phyloP scores from a whole-genome alignment of 2,113 vertebrate genomes.

The Kryptolebias marmoratus region DNA sequence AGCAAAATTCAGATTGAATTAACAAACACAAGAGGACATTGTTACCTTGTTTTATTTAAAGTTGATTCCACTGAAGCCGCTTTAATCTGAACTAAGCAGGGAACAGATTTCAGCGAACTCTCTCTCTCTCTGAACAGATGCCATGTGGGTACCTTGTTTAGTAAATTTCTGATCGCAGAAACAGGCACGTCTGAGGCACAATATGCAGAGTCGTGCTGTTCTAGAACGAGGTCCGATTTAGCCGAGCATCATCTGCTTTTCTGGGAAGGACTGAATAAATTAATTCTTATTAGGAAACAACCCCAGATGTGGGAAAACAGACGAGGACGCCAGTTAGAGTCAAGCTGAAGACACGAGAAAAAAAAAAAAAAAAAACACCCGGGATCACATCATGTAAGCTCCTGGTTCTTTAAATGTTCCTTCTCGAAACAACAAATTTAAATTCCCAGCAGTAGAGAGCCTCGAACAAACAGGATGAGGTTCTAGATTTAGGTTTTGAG shows the following conservation, averaged over 20 bases:
- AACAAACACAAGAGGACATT: too few species aligned
- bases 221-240: conserved; percentile 39
- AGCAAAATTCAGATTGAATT: too few species aligned
- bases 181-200: conserved; percentile 19
- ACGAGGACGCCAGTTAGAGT: conserved; percentile 10
- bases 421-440: too few species aligned
- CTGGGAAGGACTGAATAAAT: conserved; percentile 52
- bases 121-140: conserved; percentile 12
- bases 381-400: background rate
- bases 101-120: background rate
- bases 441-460: too few species aligned
- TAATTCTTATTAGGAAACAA: conserved; percentile 42
- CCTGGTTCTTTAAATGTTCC: background rate
- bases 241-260: conserved; percentile 25
- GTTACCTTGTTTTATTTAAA: too few species aligned
- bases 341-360: conserved; percentile 10
- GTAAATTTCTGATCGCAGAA: background rate
- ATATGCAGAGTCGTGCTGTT: conserved; percentile 24
- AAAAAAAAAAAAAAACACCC: background rate
- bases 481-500: too few species aligned
- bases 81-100: conserved; percentile 4
- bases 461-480: too few species aligned
- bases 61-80: conserved; percentile 1
- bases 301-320: conserved; percentile 36
- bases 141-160: conserved; percentile 12